phyloP scores from a whole-genome alignment of 1,140 invertebrate genomes.

The Eciton burchellii region DNA sequence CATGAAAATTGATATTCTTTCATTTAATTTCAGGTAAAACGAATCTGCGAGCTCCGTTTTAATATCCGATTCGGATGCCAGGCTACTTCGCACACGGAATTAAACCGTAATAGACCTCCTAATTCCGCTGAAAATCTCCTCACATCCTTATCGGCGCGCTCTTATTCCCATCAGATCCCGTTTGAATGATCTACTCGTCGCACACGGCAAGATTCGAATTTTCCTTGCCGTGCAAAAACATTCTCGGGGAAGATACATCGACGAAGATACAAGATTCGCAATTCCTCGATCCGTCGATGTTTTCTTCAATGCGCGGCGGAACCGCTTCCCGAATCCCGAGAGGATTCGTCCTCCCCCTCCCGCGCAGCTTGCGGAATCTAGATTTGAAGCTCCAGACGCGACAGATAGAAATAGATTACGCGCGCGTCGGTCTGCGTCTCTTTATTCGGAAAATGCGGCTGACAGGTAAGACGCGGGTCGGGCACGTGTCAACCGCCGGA shows the following conservation, averaged over 20 bases:
- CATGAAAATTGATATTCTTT: neutral
- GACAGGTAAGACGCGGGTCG: slow-evolving; percentile 14
- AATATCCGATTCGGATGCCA: neutral
- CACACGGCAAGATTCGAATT: too few relatives aligned
- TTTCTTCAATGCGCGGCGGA: too few relatives aligned
- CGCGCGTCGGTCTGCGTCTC: neutral
- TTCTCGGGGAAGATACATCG: too few relatives aligned
- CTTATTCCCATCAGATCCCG: too few relatives aligned
- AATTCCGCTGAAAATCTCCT: neutral
- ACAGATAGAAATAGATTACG: neutral
- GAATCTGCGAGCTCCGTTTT: neutral
- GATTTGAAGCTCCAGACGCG: neutral
- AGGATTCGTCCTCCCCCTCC: too few relatives aligned
- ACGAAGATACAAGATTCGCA: too few relatives aligned
- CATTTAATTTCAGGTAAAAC: neutral
- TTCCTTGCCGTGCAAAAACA: too few relatives aligned
- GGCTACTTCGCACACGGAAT: neutral
- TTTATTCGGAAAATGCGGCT: slow-evolving; percentile 3
- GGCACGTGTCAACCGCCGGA: slow-evolving; percentile 33
- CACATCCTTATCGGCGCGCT: too few relatives aligned
- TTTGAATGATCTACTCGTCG: too few relatives aligned
- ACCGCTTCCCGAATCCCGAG: too few relatives aligned
- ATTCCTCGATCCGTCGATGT: too few relatives aligned
- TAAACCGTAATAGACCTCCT: neutral
- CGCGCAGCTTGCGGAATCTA: too few relatives aligned